Conservation (phyloP, 2,113 vertebrate genomes). For the Dromiciops gliroides region DNA sequence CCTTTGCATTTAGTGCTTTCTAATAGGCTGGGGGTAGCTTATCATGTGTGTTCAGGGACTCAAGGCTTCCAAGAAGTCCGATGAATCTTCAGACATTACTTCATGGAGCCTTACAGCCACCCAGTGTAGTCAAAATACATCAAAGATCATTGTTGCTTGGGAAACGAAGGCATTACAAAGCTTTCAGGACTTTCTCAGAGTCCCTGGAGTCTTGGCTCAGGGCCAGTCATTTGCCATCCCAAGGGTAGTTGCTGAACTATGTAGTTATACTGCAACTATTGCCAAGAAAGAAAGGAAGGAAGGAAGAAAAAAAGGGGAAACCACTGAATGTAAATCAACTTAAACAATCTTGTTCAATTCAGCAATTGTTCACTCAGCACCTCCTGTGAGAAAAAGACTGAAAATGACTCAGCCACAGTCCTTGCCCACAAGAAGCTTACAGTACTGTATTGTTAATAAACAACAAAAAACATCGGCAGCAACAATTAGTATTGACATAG, state of each 20-base stretch:
- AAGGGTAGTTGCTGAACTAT: too few relatives aligned
- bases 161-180: not conserved
- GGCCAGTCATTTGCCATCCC: not conserved
- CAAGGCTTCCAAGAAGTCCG: too few relatives aligned
- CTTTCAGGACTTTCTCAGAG: not conserved
- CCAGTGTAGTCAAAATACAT: not conserved
- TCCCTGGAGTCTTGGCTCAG: not conserved
- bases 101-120: not conserved
- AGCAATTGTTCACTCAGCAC: not conserved
- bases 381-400: not conserved
- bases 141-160: not conserved
- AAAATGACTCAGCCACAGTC: not conserved
- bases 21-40: too few relatives aligned
- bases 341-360: not conserved
- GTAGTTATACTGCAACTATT: not conserved
- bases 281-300: not conserved
- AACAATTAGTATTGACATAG: too few relatives aligned
- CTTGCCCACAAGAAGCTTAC: not conserved
- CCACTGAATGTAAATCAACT: not conserved
- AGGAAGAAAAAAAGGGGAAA: not conserved
- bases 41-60: too few relatives aligned
- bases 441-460: too few relatives aligned
- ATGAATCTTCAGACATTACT: not conserved
- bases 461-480: too few relatives aligned
- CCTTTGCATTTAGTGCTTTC: too few relatives aligned